Conservation (phyloP, 2,888 invertebrate genomes). For the Apantesis nais region DNA sequence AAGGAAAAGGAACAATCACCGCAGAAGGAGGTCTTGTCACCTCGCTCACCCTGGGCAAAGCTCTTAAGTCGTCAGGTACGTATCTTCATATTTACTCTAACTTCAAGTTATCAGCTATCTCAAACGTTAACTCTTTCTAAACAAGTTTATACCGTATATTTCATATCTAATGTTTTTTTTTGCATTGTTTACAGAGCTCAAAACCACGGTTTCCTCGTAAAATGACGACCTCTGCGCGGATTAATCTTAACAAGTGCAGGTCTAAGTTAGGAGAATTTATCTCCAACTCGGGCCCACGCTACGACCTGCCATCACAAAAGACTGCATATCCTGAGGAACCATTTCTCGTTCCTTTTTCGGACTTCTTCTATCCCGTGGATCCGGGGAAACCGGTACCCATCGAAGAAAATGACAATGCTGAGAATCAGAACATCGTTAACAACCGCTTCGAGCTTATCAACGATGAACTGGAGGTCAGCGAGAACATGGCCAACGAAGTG, state of each 20-base stretch:
- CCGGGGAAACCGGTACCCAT: constrained; percentile 75
- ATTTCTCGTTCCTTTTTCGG: constrained; percentile 72
- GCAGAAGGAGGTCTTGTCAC: constrained; percentile 74
- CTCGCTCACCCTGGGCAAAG: constrained; percentile 86
- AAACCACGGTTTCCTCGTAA: constrained; percentile 86
- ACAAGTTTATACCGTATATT: constrained; percentile 8
- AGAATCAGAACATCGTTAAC: constrained; percentile 79
- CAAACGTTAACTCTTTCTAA: neutral
- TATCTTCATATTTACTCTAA: constrained; percentile 29
- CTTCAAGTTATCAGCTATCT: neutral
- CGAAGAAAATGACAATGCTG: constrained; percentile 78
- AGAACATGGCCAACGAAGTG: constrained; percentile 86
- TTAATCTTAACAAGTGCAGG: constrained; percentile 89
- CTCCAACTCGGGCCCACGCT: constrained; percentile 74
- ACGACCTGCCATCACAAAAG: constrained; percentile 81
- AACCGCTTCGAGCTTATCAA: constrained; percentile 74
- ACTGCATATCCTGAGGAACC: constrained; percentile 78
- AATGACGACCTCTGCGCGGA: constrained; percentile 84
- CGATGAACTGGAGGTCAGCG: constrained; percentile 78
- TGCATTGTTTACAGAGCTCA: constrained; percentile 79
- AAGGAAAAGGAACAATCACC: constrained; percentile 79
- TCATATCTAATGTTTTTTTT: constrained; percentile 44
- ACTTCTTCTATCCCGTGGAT: constrained; percentile 75
- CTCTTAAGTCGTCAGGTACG: constrained; percentile 85
- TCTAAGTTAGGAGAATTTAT: constrained; percentile 86